Percentiles rank a stretch among this genome's conserved stretches.
phyloP scores from a whole-genome alignment of 30 jellyfish, hydroid and myxozoan species.

The Aurelia aurita complex sp. Pacific region DNA sequence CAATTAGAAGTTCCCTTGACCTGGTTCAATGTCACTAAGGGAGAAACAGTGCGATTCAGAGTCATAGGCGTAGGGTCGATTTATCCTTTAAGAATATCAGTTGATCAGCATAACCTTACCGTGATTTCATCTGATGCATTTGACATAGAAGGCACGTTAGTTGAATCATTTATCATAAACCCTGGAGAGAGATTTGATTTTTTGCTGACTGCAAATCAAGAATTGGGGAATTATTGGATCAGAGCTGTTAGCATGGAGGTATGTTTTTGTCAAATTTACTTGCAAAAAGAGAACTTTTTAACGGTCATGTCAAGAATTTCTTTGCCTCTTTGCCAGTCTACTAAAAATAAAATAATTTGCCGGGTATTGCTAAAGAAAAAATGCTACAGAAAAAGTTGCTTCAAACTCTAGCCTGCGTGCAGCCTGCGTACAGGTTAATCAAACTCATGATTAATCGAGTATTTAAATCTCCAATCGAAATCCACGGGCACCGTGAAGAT shows the following conservation, averaged over 20 bases:
- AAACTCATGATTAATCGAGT: too few relatives aligned
- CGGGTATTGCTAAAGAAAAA: too few relatives aligned
- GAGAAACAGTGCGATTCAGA: constrained; percentile 85
- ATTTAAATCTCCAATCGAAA: too few relatives aligned
- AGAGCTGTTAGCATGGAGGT: constrained; percentile 95
- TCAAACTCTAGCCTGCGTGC: too few relatives aligned
- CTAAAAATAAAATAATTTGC: too few relatives aligned
- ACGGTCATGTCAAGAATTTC: too few relatives aligned
- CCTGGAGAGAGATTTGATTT: constrained; percentile 96
- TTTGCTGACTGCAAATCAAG: constrained; percentile 77
- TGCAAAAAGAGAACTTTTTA: too few relatives aligned
- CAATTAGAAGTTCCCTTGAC: constrained; percentile 74
- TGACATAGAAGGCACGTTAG: constrained; percentile 64
- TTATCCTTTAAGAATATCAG: constrained; percentile 88
- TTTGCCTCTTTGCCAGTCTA: too few relatives aligned
- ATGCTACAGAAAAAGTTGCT: too few relatives aligned
- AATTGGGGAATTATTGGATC: constrained; percentile 84
- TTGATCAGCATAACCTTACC: constrained; percentile 78
- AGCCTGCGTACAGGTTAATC: too few relatives aligned
- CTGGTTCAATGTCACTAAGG: constrained; percentile 70
- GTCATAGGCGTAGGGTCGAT: constrained; percentile 85
- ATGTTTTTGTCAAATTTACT: not conserved
- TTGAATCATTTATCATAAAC: constrained; percentile 76
- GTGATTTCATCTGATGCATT: constrained; percentile 86
- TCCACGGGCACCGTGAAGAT: too few relatives aligned